Conservation (phyloP, 2,797 vertebrate species). For the Sarcoramphus papa region DNA sequence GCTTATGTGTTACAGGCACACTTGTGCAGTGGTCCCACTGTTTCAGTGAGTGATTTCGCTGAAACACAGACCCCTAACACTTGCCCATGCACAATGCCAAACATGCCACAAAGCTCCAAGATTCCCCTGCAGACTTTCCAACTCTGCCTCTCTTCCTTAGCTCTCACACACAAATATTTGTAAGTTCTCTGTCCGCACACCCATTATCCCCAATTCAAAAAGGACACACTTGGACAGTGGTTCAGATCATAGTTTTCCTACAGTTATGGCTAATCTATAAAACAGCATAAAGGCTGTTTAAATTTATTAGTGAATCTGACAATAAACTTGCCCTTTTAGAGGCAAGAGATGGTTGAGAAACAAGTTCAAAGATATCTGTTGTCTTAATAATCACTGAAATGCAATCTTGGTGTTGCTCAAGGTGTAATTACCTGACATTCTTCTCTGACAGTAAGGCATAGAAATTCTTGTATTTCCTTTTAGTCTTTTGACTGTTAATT, state of each 20-base stretch:
- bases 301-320: neutral
- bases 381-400: constrained; percentile 14
- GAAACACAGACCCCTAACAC: neutral
- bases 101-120: neutral
- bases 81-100: neutral
- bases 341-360: neutral
- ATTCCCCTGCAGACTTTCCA: neutral
- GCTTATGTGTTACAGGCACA: neutral
- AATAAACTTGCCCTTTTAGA: neutral
- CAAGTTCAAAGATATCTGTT: neutral
- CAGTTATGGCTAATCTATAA: neutral
- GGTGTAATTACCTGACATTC: constrained; percentile 8
- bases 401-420: neutral
- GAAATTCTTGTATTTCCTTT: neutral
- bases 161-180: neutral
- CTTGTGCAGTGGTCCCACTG: neutral
- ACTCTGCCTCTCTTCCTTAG: neutral
- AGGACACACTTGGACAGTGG: neutral
- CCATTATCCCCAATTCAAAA: neutral
- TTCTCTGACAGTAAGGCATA: neutral
- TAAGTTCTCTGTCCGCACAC: neutral
- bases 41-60: neutral
- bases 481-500: neutral
- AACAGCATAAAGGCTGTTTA: neutral
- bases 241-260: neutral